phyloP scores from a whole-genome alignment of 2,888 invertebrate genomes.

The Calameuta idolon region DNA sequence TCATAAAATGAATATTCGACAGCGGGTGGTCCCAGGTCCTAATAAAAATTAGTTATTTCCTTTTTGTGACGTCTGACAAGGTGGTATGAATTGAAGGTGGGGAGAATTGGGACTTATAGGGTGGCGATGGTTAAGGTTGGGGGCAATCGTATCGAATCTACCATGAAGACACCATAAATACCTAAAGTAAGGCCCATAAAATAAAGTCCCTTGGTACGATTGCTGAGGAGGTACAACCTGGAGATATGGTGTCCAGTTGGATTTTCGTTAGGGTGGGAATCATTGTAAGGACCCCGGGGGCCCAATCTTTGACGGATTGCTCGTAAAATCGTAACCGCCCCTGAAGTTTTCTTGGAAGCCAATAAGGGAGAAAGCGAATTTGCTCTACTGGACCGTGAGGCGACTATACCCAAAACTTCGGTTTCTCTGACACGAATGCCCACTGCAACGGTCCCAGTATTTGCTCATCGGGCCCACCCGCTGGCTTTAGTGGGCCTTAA shows the following conservation, averaged over 20 bases:
- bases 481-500: slow-evolving; percentile 52
- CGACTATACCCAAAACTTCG: slow-evolving; percentile 15
- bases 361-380: slow-evolving; percentile 42
- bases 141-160: not conserved
- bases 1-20: too few species aligned
- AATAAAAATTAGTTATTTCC: too few species aligned
- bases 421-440: not conserved
- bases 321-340: slow-evolving; percentile 52
- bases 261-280: slow-evolving; percentile 43
- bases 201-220: slow-evolving; percentile 41
- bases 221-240: slow-evolving; percentile 34
- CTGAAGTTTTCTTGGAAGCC: slow-evolving; percentile 48
- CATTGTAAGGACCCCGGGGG: slow-evolving; percentile 60
- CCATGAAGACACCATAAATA: slow-evolving; percentile 4
- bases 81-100: too few species aligned
- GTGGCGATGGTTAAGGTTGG: not conserved
- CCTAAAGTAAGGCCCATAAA: slow-evolving; percentile 49
- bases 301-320: slow-evolving; percentile 62
- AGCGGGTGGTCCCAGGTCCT: too few species aligned
- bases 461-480: slow-evolving; percentile 42
- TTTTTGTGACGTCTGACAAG: too few species aligned
- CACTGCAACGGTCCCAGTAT: not conserved
- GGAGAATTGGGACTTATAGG: not conserved
- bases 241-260: slow-evolving; percentile 29
- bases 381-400: slow-evolving; percentile 29